phyloP scores from a whole-genome alignment of 2,113 vertebrate species.

The Eulacestoma nigropectus region DNA sequence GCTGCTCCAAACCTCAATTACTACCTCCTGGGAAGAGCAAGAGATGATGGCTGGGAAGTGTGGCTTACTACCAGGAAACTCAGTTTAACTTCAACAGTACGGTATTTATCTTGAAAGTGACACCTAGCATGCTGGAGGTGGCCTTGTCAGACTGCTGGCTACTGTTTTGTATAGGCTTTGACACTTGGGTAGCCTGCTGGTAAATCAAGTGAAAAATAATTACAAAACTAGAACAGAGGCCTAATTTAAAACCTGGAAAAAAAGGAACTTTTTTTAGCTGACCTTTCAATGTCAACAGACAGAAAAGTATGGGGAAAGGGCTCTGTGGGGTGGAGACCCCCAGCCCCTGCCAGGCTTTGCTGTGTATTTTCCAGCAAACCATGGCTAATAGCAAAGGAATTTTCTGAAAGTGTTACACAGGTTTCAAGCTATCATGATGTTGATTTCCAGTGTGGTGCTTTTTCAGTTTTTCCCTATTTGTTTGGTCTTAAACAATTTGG shows the following conservation, averaged over 20 bases:
- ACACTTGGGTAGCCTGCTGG: not conserved
- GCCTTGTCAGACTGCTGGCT: not conserved
- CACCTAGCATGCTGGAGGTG: not conserved
- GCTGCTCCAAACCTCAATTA: not conserved
- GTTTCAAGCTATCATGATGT: not conserved
- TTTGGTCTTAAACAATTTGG: not conserved
- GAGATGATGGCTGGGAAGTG: not conserved
- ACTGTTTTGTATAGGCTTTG: not conserved
- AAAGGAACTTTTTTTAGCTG: not conserved
- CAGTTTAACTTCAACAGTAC: not conserved
- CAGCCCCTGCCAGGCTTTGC: not conserved
- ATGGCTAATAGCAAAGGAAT: not conserved
- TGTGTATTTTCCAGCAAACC: not conserved
- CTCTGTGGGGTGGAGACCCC: not conserved
- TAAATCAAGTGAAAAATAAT: not conserved
- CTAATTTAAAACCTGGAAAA: not conserved
- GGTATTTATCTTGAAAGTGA: conserved; percentile 39
- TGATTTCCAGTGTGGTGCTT: not conserved
- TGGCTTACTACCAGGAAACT: not conserved
- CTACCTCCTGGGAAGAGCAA: not conserved
- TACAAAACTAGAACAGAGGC: not conserved
- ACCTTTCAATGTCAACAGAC: conserved; percentile 44
- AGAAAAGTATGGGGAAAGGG: conserved; percentile 14
- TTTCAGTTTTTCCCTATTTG: not conserved
- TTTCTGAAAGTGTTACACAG: not conserved